Evolutionary conservation across 2,113 vertebrate genomes (phyloP).

Genomic region (Scytalopus superciliaris): DNA sequence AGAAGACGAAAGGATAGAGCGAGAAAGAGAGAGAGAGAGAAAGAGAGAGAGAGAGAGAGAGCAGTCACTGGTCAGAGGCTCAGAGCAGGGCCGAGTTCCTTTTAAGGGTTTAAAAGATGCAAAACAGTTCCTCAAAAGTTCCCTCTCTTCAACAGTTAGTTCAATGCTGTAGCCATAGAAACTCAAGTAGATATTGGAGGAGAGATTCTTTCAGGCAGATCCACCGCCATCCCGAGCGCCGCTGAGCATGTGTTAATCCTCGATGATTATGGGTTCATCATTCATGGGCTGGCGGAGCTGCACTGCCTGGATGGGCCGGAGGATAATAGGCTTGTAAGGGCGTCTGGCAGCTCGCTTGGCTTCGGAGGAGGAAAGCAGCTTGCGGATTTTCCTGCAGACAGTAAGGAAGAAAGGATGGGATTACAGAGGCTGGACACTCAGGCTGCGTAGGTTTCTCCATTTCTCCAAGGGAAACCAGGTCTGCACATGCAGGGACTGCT

Average conservation of each 20-base stretch:
- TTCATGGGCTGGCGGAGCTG: conserved; percentile 77
- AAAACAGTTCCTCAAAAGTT: conserved; percentile 69
- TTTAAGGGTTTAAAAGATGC: conserved; percentile 79
- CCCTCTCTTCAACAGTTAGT: conserved; percentile 53
- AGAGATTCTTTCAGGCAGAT: conserved; percentile 59
- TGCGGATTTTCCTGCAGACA: conserved; percentile 77
- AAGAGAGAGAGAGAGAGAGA: conserved; percentile 66
- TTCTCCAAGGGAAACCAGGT: background rate
- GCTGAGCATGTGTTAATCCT: conserved; percentile 73
- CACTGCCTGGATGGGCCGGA: conserved; percentile 75
- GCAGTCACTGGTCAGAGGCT: conserved; percentile 80
- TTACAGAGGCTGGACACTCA: background rate
- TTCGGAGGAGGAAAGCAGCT: conserved; percentile 82
- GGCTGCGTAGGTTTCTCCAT: rapidly evolving
- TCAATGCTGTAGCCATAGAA: conserved; percentile 50
- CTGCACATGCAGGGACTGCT: background rate
- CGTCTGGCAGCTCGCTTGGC: conserved; percentile 80
- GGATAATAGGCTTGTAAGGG: conserved; percentile 78
- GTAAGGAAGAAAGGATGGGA: background rate
- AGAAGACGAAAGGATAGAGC: conserved; percentile 60
- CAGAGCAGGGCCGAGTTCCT: conserved; percentile 60
- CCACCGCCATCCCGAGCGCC: conserved; percentile 1
- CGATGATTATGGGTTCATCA: conserved; percentile 81
- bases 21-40: conserved; percentile 43
- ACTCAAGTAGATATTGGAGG: conserved; percentile 45